Base-by-base conservation (phyloP, 2,888 invertebrate species). In the Tanaodytes sp. region DNA sequence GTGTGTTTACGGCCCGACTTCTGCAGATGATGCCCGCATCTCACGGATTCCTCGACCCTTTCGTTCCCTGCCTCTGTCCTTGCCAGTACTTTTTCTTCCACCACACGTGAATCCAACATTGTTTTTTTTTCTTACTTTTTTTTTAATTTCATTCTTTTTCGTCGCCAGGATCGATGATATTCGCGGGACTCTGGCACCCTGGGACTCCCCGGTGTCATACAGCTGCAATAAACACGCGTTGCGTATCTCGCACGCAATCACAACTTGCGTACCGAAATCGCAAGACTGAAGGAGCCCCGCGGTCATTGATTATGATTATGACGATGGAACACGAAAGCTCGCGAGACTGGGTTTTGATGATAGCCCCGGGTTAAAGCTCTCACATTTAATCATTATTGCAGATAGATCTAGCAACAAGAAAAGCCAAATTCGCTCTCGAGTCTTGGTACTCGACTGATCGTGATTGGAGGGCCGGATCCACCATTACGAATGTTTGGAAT, bases 321-420 rank as follows among this genome's bases (percentile, higher is more conserved):
- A 72, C 58, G 67, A 58, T 52, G 58, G 57, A 49, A 63, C 71
- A 58, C 66, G 66, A 67, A 75, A 77, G 63, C 63, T 52, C 42
- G n/a, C 19, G 73, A 67, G 70, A 49, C 43, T 15, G 54, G 65
- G 33, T 39, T 67, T 61, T 59, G 57, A 48, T 57, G 61, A 54
- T 57, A 23, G 63, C 69, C 59, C 31, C 39, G 46, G 69, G 69
- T 54, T 40, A 42, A 63, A 69, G 62, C 46, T 68, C 51, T 40
- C 31, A 30, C 46, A 73, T 79, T 79, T 77, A 23, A 59, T 51
- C 80, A 82, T 82, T 80, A 23, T 23, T 23, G 23, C 4, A 23
- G 8, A 4, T 23, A 23, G 5, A 8, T 8, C 23, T 23, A 8
- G 4, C 23, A 23, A 23, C 8, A 8, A 4, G 8, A 23, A 4